Evolutionary conservation across 2,113 vertebrate genomes (phyloP), one percentile per base, ranked within the genome.

Genomic region (Hydrolagus affinis): DNA sequence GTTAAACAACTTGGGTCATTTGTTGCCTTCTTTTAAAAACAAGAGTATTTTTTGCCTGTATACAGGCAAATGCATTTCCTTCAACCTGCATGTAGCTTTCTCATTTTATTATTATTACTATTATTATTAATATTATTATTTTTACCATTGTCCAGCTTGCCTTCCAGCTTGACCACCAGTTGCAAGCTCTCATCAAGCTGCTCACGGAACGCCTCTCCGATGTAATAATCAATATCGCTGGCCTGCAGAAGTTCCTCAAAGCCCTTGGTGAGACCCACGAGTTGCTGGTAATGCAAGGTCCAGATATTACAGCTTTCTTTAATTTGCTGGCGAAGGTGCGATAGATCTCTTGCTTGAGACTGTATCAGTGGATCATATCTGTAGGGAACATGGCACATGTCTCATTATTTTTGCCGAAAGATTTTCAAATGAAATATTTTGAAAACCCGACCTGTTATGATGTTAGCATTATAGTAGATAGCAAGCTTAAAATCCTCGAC

Each of bases 351-450:
- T 85, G 95, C 95, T 89, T 96, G 95, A 0, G 95, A 95, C 88
- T 95, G 94, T 86, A 96, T 93, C 85, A 97, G 91, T 1, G 95
- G 95, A 88, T 96, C 92, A 3, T 95, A 94, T 30, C 97, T 98
- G 90, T 86, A 87, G 85, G 90, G 90, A 88, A 1, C 25, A 86
- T 25, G 66, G n/a, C 15, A 68, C 64, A n/a, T 66, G 15, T 68
- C 2, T 11, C 15, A 83, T 66, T 66, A 6, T 44, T 75, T 56
- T 30, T 56, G 32, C 32, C 9, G 8, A 56, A 21, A 44, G 6
- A 44, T 44, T 44, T 44, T 44, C 44, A 44, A 44, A 44, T 44
- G 44, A 44, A 44, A 6, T 44, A 44, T 44, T 44, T 44, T 1
- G 1, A 44, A 44, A 44, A 44, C 44, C 44, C 6, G 44, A 44